Conservation (phyloP, 1,140 invertebrate genomes). For the Euwallacea fornicatus region DNA sequence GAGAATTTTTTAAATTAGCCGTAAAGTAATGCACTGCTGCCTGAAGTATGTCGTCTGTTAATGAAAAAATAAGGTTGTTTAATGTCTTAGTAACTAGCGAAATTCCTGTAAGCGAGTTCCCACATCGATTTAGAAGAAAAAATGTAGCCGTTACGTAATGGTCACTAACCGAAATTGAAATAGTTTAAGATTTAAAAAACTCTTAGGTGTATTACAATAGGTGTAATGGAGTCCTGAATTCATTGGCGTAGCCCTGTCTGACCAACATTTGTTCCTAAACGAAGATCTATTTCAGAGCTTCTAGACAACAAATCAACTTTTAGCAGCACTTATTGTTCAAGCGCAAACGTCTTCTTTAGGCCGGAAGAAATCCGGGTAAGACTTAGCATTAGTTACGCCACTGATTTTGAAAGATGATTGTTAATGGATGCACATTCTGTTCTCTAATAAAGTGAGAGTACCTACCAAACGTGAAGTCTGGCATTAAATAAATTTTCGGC, state of each 20-base stretch:
- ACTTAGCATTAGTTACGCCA: constrained; percentile 7
- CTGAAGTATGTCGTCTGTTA: too few relatives aligned
- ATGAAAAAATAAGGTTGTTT: constrained; percentile 6
- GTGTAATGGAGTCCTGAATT: background rate
- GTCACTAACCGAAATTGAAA: constrained; percentile 11
- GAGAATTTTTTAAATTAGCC: too few relatives aligned
- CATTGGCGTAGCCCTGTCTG: background rate
- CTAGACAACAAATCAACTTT: too few relatives aligned
- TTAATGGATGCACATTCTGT: constrained; percentile 31
- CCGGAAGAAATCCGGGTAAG: too few relatives aligned
- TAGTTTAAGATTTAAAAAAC: constrained; percentile 6
- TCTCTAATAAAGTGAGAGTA: constrained; percentile 34
- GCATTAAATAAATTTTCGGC: constrained; percentile 23
- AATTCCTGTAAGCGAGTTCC: constrained; percentile 9
- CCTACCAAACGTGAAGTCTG: constrained; percentile 20
- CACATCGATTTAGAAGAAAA: background rate
- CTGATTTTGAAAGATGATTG: constrained; percentile 18
- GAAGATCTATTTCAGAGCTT: too few relatives aligned
- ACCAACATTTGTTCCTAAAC: too few relatives aligned
- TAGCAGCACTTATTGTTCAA: too few relatives aligned
- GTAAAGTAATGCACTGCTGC: too few relatives aligned
- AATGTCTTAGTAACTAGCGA: constrained; percentile 1
- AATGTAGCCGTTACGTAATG: background rate
- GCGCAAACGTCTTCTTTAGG: too few relatives aligned
- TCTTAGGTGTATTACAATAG: background rate